phyloP scores from a whole-genome alignment of 1,140 invertebrate genomes.

The Drosophila nigromelanica region DNA sequence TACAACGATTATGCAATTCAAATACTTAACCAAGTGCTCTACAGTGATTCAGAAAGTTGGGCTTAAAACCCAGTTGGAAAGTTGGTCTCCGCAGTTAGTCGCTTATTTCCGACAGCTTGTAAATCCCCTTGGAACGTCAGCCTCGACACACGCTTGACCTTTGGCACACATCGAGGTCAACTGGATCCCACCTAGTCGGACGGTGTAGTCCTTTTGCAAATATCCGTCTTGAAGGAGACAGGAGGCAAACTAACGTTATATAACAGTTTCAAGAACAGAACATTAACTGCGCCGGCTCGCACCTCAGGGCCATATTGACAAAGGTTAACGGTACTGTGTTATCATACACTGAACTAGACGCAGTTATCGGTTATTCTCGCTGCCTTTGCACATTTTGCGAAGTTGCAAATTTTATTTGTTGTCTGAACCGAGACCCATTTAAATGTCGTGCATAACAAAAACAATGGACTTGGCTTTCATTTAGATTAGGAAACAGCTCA shows the following conservation, averaged over 20 bases:
- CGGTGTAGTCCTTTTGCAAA: too few species aligned
- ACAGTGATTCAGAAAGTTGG: too few species aligned
- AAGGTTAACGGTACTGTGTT: slow-evolving; percentile 7
- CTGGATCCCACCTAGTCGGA: neutral
- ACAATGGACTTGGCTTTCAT: neutral
- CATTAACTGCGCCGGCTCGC: too few species aligned
- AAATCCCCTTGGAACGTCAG: slow-evolving; percentile 31
- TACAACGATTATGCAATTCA: slow-evolving; percentile 20
- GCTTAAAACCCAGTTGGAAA: neutral
- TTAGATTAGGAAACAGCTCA: slow-evolving; percentile 18
- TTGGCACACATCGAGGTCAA: slow-evolving; percentile 51
- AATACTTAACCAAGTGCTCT: too few species aligned
- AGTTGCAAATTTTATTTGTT: slow-evolving; percentile 10
- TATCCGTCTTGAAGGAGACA: too few species aligned
- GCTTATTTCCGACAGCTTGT: slow-evolving; percentile 21
- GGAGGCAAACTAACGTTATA: neutral
- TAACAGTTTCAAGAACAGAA: neutral
- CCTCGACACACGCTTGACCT: slow-evolving; percentile 41
- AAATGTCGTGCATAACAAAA: neutral
- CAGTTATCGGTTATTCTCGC: slow-evolving; percentile 10
- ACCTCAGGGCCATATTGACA: neutral
- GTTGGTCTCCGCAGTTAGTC: slow-evolving; percentile 9
- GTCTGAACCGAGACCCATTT: too few species aligned
- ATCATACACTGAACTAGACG: slow-evolving; percentile 22
- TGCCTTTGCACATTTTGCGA: neutral